A percentile compares a stretch with the other conserved stretches of the same genome.
These are phyloP conservation scores for Chiloscyllium punctatum DNA, from an alignment of 2,797 vertebrate species.

Conservation along the genomic window DNA sequence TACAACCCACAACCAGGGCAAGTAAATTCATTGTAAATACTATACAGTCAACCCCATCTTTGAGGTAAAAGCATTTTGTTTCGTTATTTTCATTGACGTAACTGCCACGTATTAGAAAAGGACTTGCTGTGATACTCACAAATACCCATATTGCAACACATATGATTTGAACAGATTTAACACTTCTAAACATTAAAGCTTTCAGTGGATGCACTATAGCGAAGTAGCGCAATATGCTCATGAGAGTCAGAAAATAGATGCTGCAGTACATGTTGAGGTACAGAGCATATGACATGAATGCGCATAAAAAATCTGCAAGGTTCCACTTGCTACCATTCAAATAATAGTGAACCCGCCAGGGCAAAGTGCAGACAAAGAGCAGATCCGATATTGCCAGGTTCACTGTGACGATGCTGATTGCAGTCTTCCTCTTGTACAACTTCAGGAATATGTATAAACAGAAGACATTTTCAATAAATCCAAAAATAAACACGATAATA, in stretches of 20 bases:
- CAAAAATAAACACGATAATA: slow-evolving; percentile 58
- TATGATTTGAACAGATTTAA: slow-evolving; percentile 45
- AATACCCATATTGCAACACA: slow-evolving; percentile 57
- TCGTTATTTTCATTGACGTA: not conserved
- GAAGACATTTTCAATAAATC: slow-evolving; percentile 54
- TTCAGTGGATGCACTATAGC: slow-evolving; percentile 57
- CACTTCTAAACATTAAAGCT: slow-evolving; percentile 44
- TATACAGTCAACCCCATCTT: not conserved
- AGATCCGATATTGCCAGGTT: slow-evolving; percentile 65
- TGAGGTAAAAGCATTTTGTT: slow-evolving; percentile 55
- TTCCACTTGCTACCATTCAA: slow-evolving; percentile 54
- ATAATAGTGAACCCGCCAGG: slow-evolving; percentile 60
- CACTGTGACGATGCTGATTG: slow-evolving; percentile 61
- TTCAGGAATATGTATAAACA: slow-evolving; percentile 61
- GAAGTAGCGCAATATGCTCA: slow-evolving; percentile 60
- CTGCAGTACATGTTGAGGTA: slow-evolving; percentile 70
- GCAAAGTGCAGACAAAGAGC: slow-evolving; percentile 60
- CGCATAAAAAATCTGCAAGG: slow-evolving; percentile 57
- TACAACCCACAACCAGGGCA: slow-evolving; percentile 53
- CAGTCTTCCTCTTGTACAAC: slow-evolving; percentile 47
- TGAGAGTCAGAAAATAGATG: slow-evolving; percentile 61
- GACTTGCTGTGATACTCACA: slow-evolving; percentile 46
- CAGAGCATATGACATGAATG: slow-evolving; percentile 59
- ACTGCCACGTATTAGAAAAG: slow-evolving; percentile 39
- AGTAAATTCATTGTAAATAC: slow-evolving; percentile 53